These are phyloP conservation scores for Triplophysa tibetana DNA, from an alignment of 2,113 vertebrate species.

Conservation along the genomic window DNA sequence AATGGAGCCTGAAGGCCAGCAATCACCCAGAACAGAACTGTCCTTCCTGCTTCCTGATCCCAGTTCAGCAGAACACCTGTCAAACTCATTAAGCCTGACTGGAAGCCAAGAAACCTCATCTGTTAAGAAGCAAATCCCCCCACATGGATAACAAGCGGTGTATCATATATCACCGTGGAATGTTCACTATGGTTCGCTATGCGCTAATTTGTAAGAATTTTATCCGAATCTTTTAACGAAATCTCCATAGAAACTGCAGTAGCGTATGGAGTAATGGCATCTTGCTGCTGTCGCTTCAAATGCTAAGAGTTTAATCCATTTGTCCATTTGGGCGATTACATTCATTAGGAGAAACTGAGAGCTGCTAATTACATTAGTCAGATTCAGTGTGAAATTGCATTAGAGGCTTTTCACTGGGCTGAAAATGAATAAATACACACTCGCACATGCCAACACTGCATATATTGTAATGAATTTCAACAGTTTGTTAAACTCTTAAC, in stretches of 20 bases:
- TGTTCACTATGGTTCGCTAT: slow-evolving; percentile 1
- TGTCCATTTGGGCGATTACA: slow-evolving; percentile 40
- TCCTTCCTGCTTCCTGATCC: slow-evolving; percentile 67
- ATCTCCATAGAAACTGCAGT: neutral
- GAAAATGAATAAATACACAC: slow-evolving; percentile 1
- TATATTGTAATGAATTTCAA: neutral
- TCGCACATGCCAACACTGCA: slow-evolving; percentile 30
- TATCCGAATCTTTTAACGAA: neutral
- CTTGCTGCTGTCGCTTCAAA: neutral
- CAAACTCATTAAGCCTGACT: slow-evolving; percentile 46
- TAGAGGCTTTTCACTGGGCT: slow-evolving; percentile 23
- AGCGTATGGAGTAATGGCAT: slow-evolving; percentile 2
- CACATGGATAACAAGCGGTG: neutral
- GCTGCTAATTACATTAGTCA: slow-evolving; percentile 34
- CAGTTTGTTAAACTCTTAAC: neutral
- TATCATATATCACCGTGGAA: neutral
- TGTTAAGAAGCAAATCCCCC: slow-evolving; percentile 11
- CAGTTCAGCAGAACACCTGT: slow-evolving; percentile 56
- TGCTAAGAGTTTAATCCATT: slow-evolving; percentile 39
- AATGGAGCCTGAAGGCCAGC: slow-evolving; percentile 54
- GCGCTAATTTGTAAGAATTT: slow-evolving; percentile 4
- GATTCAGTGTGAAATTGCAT: slow-evolving; percentile 44
- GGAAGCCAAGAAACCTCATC: slow-evolving; percentile 20
- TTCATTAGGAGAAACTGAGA: slow-evolving; percentile 40
- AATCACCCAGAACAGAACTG: slow-evolving; percentile 49